Conservation (phyloP, 1,140 invertebrate species). For the Drosophila arawakana region DNA sequence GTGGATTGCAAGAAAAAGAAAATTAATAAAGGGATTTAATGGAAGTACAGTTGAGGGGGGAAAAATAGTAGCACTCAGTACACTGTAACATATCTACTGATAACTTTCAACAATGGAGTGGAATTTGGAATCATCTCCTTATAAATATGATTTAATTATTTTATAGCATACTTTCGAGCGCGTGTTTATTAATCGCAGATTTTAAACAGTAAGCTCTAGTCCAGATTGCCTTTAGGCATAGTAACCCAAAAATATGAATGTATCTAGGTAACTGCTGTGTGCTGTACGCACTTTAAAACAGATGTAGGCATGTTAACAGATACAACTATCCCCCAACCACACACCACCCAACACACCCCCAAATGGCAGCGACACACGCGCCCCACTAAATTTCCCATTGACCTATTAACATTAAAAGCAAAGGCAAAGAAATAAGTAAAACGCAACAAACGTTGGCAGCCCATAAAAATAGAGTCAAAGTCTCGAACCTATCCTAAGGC, state of each 20-base stretch:
- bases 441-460: conserved; percentile 17
- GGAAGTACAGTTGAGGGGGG: no score
- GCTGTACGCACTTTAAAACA: conserved; percentile 22
- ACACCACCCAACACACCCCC: conserved; percentile 4
- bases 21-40: no score
- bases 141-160: not conserved
- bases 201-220: conserved; percentile 1
- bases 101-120: no score
- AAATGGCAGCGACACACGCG: conserved; percentile 39
- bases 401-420: conserved; percentile 76
- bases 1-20: no score
- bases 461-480: conserved; percentile 57
- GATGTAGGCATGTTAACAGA: conserved; percentile 27
- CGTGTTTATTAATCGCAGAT: not conserved
- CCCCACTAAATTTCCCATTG: conserved; percentile 75
- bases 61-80: no score
- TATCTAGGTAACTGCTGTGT: not conserved
- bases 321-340: not conserved
- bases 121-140: no score
- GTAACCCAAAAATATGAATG: not conserved
- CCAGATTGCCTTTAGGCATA: not conserved
- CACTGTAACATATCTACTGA: no score
- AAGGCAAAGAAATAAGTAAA: conserved; percentile 32
- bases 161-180: conserved; percentile 31
- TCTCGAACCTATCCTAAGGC: conserved; percentile 73